Conservation (phyloP, 1,140 invertebrate species). For the Trichonephila inaurata region DNA sequence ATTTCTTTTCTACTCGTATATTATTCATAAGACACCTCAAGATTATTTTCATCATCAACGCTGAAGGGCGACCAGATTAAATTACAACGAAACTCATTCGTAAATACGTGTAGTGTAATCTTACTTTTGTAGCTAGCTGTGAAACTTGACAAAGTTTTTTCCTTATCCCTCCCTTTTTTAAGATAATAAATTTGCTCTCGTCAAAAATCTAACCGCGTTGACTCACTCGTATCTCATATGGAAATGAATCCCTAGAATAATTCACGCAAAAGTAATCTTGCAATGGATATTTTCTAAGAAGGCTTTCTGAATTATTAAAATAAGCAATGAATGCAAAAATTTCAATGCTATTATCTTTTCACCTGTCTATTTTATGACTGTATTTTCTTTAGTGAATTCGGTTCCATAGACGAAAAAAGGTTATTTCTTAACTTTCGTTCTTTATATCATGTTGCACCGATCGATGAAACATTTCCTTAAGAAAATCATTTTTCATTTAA, state of each 20-base stretch:
- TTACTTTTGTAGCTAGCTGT: neutral
- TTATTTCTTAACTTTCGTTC: neutral
- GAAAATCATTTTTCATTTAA: too few relatives aligned
- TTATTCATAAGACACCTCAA: neutral
- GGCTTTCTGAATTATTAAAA: constrained; percentile 56
- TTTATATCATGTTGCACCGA: neutral
- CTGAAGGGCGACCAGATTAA: neutral
- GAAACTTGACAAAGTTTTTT: neutral
- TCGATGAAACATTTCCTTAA: neutral
- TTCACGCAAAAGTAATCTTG: constrained; percentile 48
- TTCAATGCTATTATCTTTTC: neutral
- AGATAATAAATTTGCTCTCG: constrained; percentile 2
- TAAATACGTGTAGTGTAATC: neutral
- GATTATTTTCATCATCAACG: neutral
- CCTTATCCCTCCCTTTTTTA: neutral
- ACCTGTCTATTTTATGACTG: neutral
- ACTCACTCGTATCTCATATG: constrained; percentile 19
- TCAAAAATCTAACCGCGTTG: neutral
- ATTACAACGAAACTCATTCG: neutral
- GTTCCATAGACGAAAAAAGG: neutral
- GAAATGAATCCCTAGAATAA: neutral
- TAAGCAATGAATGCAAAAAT: constrained; percentile 9
- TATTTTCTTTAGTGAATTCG: neutral
- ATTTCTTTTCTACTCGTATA: neutral
- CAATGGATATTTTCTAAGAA: constrained; percentile 24